Evolutionary conservation across 2,888 invertebrate genomes (phyloP).

Genomic region (Argynnis bischoffii): DNA sequence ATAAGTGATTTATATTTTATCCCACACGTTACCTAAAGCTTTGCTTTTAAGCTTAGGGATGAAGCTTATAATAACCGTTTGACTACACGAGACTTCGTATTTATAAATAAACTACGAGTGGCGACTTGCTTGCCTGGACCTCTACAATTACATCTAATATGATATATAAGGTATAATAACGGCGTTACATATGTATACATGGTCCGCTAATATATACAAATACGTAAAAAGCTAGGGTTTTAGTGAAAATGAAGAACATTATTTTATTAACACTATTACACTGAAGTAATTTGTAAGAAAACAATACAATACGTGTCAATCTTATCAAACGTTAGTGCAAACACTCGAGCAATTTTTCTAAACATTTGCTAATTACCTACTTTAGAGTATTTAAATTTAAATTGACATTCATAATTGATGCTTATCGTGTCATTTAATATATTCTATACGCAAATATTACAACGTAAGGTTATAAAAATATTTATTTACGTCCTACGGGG

Average conservation of each 20-base stretch:
- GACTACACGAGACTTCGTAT: no score
- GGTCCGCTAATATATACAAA: conserved; percentile 19
- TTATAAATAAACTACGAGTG: no score
- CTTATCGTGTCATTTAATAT: conserved; percentile 24
- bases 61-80: no score
- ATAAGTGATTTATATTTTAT: no score
- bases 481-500: conserved; percentile 35
- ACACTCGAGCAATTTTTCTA: conserved; percentile 19
- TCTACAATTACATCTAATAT: conserved; percentile 1
- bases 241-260: conserved; percentile 2
- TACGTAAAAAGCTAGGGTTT: conserved; percentile 5
- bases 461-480: conserved; percentile 40
- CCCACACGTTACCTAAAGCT: no score
- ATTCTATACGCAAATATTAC: conserved; percentile 18
- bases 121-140: no score
- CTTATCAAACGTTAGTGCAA: conserved; percentile 8
- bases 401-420: conserved; percentile 75
- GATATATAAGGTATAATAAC: not conserved
- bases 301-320: not conserved
- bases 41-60: no score
- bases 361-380: conserved; percentile 7
- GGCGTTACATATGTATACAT: conserved; percentile 11
- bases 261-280: conserved; percentile 1
- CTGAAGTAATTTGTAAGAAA: not conserved
- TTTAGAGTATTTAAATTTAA: conserved; percentile 46